phyloP scores from a whole-genome alignment of 2,797 vertebrate genomes.

The Amazonetta brasiliensis region DNA sequence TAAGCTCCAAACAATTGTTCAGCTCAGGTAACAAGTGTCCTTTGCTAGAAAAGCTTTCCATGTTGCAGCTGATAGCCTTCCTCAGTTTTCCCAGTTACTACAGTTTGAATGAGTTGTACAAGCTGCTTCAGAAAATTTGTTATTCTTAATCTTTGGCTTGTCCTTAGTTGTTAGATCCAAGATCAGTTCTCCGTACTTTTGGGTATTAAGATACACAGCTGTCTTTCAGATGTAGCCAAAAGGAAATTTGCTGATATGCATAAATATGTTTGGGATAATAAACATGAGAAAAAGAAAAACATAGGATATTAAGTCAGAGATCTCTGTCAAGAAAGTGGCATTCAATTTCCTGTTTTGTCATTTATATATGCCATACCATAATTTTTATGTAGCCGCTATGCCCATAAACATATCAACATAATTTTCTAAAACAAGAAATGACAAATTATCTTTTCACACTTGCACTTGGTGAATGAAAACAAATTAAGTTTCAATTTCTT shows the following conservation, averaged over 20 bases:
- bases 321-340: slow-evolving; percentile 52
- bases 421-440: slow-evolving; percentile 74
- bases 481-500: slow-evolving; percentile 78
- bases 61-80: not conserved
- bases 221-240: slow-evolving; percentile 70
- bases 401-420: slow-evolving; percentile 68
- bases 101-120: not conserved
- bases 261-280: slow-evolving; percentile 76
- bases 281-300: slow-evolving; percentile 70
- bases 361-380: slow-evolving; percentile 63
- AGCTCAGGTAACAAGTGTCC: not conserved
- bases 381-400: slow-evolving; percentile 66
- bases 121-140: not conserved
- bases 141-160: not conserved
- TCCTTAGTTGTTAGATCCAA: slow-evolving; percentile 33
- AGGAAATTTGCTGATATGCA: slow-evolving; percentile 75
- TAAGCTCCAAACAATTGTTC: not conserved
- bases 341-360: slow-evolving; percentile 77
- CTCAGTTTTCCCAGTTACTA: not conserved
- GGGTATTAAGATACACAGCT: slow-evolving; percentile 56
- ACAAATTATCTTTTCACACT: slow-evolving; percentile 76
- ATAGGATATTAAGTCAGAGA: slow-evolving; percentile 66
- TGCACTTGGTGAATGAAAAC: slow-evolving; percentile 73
- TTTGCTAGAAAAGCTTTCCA: not conserved
- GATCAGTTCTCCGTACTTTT: slow-evolving; percentile 51